These are phyloP conservation scores for Oncopeltus fasciatus DNA, from an alignment of 1,140 invertebrate genomes.

Conservation along the genomic window DNA sequence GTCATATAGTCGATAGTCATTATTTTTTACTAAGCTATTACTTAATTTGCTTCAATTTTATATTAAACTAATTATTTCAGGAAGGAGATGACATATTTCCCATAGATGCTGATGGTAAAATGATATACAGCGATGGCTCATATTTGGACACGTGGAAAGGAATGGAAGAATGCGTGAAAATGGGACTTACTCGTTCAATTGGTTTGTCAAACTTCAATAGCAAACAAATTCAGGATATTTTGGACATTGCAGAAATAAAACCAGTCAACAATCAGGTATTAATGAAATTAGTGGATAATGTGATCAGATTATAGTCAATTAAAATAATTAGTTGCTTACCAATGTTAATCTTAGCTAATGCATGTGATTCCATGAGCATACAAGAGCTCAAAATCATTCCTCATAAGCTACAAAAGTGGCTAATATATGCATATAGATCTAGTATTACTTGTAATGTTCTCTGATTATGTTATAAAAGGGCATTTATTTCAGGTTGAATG, in stretches of 20 bases:
- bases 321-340: too few species aligned
- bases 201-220: constrained; percentile 71
- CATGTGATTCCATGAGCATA: too few species aligned
- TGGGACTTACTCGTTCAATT: constrained; percentile 49
- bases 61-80: constrained; percentile 10
- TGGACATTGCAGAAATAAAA: constrained; percentile 45
- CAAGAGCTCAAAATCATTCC: too few species aligned
- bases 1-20: too few species aligned
- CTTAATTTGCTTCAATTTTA: too few species aligned
- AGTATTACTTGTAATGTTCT: too few species aligned
- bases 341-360: not conserved
- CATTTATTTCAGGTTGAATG: constrained; percentile 36
- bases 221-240: constrained; percentile 46
- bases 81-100: constrained; percentile 31
- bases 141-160: constrained; percentile 60
- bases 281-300: too few species aligned
- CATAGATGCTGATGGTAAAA: constrained; percentile 29
- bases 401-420: too few species aligned
- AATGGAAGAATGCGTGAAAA: constrained; percentile 57
- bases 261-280: constrained; percentile 55
- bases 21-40: too few species aligned
- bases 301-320: too few species aligned
- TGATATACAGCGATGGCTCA: constrained; percentile 35
- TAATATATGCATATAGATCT: too few species aligned
- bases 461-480: too few species aligned